phyloP scores from a whole-genome alignment of 2,797 vertebrate genomes.

The Phylloscopus collybita region DNA sequence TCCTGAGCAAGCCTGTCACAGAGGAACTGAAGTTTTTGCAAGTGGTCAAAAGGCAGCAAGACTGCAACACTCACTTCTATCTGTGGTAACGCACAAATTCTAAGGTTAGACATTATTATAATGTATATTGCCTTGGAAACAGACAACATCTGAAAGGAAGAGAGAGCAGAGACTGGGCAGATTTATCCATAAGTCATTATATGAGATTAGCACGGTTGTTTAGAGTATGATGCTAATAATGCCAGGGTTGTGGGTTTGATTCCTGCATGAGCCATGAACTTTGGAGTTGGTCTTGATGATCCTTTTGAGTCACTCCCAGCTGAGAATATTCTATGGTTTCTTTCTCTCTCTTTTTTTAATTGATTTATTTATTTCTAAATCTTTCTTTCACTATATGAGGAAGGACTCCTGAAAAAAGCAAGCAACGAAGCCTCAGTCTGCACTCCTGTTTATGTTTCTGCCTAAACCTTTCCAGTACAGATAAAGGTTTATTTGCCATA shows the following conservation, averaged over 20 bases:
- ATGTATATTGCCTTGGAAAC: background rate
- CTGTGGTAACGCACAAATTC: background rate
- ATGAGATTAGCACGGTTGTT: background rate
- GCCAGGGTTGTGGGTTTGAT: background rate
- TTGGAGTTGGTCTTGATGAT: background rate
- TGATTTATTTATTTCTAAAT: background rate
- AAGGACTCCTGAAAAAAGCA: background rate
- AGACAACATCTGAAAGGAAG: background rate
- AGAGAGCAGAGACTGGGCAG: background rate
- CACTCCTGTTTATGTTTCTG: background rate
- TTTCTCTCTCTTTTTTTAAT: background rate
- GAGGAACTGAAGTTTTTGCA: background rate
- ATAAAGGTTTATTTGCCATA: background rate
- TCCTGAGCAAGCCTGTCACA: background rate
- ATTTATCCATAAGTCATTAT: background rate
- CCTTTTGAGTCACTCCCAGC: background rate
- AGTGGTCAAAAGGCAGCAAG: background rate
- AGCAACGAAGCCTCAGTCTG: background rate
- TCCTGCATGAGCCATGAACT: background rate
- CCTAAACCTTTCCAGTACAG: background rate
- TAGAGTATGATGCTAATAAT: background rate
- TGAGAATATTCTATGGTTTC: background rate
- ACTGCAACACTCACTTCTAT: background rate
- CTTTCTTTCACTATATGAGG: background rate
- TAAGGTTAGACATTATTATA: background rate